These are phyloP conservation scores for Ctena decussata DNA, from an alignment of 2,888 invertebrate genomes.

Conservation along the genomic window DNA sequence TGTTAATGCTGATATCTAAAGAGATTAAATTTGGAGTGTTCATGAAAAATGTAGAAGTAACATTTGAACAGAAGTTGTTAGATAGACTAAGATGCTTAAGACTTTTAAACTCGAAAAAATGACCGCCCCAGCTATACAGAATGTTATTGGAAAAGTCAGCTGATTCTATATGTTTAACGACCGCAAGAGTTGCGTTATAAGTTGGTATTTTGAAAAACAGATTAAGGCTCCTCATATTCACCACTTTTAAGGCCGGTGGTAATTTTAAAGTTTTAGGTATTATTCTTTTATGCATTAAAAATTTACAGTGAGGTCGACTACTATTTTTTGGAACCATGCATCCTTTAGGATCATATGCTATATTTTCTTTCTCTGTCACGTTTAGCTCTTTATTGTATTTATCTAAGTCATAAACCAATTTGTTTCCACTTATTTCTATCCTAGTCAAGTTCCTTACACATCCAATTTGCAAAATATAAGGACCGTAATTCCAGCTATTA, in stretches of 20 bases:
- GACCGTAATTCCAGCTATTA: slow-evolving; percentile 47
- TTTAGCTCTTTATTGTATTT: slow-evolving; percentile 10
- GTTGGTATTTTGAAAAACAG: background rate
- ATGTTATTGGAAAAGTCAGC: background rate
- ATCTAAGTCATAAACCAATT: background rate
- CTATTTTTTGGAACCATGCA: background rate
- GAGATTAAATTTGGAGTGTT: background rate
- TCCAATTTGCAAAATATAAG: slow-evolving; percentile 35
- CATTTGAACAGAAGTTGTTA: slow-evolving; percentile 24
- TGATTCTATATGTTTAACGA: background rate
- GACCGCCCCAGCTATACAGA: slow-evolving; percentile 15
- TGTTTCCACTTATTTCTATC: background rate
- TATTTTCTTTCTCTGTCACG: background rate
- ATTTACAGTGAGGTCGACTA: background rate
- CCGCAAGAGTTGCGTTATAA: background rate
- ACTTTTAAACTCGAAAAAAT: slow-evolving; percentile 13
- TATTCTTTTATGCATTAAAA: background rate
- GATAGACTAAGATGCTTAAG: slow-evolving; percentile 41
- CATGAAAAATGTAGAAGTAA: slow-evolving; percentile 4
- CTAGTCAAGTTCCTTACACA: slow-evolving; percentile 5
- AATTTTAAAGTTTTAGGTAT: background rate
- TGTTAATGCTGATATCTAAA: slow-evolving; percentile 30
- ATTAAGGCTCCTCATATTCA: background rate
- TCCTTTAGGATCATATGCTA: background rate
- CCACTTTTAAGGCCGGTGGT: background rate